phyloP scores from a whole-genome alignment of 2,888 invertebrate genomes.

The Noctua pronuba region DNA sequence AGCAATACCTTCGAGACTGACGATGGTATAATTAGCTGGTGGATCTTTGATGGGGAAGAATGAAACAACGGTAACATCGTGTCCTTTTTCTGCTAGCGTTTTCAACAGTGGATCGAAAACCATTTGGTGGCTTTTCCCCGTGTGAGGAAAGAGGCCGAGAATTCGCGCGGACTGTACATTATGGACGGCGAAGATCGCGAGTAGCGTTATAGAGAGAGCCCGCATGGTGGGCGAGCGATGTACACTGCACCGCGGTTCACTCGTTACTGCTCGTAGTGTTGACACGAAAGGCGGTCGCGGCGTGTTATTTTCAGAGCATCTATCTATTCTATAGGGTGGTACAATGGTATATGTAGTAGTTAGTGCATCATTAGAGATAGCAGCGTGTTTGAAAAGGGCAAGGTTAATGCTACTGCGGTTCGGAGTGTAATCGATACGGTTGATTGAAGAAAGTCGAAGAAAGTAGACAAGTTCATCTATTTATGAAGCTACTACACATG shows the following conservation, averaged over 20 bases:
- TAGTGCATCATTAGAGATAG: slow-evolving; percentile 11
- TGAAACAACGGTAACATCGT: slow-evolving; percentile 91
- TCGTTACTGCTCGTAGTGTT: slow-evolving; percentile 63
- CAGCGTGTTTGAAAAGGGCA: slow-evolving; percentile 28
- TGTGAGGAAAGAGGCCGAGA: slow-evolving; percentile 91
- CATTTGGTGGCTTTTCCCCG: slow-evolving; percentile 91
- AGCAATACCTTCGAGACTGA: slow-evolving; percentile 85
- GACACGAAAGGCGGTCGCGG: slow-evolving; percentile 33
- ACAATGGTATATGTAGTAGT: neutral
- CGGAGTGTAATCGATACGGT: slow-evolving; percentile 15
- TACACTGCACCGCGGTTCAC: slow-evolving; percentile 64
- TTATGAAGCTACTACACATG: neutral
- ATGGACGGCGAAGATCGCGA: slow-evolving; percentile 72
- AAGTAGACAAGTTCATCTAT: neutral
- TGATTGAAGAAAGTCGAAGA: slow-evolving; percentile 4
- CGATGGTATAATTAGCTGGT: slow-evolving; percentile 84
- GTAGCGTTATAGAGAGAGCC: slow-evolving; percentile 67
- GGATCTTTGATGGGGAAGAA: slow-evolving; percentile 89
- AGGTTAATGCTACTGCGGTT: slow-evolving; percentile 36
- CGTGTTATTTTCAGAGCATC: slow-evolving; percentile 69
- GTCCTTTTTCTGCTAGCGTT: slow-evolving; percentile 90
- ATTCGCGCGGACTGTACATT: slow-evolving; percentile 84
- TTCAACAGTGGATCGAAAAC: slow-evolving; percentile 90
- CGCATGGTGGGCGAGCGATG: slow-evolving; percentile 78
- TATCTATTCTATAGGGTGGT: slow-evolving; percentile 30